phyloP scores from a whole-genome alignment of 1,140 invertebrate species.

The Lamellibrachia luymesi region DNA sequence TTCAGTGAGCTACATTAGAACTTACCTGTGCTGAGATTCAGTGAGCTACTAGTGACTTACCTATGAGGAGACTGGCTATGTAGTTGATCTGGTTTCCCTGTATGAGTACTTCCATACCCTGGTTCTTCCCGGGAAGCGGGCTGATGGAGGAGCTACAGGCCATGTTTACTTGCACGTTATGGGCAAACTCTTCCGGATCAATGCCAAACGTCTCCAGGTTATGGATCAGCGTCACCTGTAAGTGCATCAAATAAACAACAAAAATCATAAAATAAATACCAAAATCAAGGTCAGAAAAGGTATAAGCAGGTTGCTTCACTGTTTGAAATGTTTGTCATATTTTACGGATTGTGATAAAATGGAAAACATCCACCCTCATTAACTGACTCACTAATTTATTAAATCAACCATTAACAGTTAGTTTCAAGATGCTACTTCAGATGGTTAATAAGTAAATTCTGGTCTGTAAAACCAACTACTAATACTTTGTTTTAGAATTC shows the following conservation, averaged over 20 bases:
- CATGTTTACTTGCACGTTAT: slow-evolving; percentile 77
- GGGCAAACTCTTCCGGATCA: slow-evolving; percentile 74
- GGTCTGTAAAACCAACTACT: no score
- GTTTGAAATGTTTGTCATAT: background rate
- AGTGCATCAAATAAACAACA: slow-evolving; percentile 24
- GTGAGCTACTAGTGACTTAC: slow-evolving; percentile 49
- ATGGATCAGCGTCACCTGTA: slow-evolving; percentile 79
- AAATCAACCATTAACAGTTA: no score
- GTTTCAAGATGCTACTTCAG: no score
- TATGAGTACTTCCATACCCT: slow-evolving; percentile 74
- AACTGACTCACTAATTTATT: no score
- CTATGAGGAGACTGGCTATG: slow-evolving; percentile 71
- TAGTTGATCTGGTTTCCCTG: slow-evolving; percentile 88
- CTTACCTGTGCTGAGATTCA: background rate
- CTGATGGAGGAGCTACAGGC: slow-evolving; percentile 82
- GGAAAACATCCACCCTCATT: no score
- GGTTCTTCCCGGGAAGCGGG: slow-evolving; percentile 67
- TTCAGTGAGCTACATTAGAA: background rate
- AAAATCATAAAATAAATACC: background rate
- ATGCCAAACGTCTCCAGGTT: slow-evolving; percentile 85
- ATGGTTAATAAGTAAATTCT: no score
- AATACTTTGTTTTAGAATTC: no score
- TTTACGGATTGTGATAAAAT: background rate
- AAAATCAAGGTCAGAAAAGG: background rate
- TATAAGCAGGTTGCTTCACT: background rate